Conservation (phyloP, 2,888 invertebrate genomes). For the Seladonia tumulorum region DNA sequence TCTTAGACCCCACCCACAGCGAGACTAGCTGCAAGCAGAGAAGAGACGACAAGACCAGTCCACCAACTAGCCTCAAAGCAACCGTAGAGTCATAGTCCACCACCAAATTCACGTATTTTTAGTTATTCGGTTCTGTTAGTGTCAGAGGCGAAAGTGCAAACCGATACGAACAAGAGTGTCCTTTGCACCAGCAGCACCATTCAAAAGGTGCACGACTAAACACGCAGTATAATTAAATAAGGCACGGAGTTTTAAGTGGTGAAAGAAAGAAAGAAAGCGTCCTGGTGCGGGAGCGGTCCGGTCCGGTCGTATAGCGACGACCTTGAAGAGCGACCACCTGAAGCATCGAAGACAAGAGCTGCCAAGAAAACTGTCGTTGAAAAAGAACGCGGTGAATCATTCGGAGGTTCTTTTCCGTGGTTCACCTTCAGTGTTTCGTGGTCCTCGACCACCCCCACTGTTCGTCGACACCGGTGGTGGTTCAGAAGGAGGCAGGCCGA, state of each 20-base stretch:
- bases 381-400: constrained; percentile 62
- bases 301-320: constrained; percentile 24
- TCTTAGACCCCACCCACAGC: too few species aligned
- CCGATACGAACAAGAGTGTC: too few species aligned
- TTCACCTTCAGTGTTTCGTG: constrained; percentile 43
- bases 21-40: too few species aligned
- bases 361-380: constrained; percentile 34
- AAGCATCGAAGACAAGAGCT: constrained; percentile 50
- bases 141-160: too few species aligned
- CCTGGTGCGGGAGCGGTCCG: background rate
- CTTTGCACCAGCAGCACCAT: too few species aligned
- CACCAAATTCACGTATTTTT: too few species aligned
- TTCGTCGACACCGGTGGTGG: constrained; percentile 16
- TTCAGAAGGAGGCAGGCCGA: constrained; percentile 44
- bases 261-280: background rate
- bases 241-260: background rate
- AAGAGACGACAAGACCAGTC: too few species aligned
- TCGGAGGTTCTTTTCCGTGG: constrained; percentile 55
- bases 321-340: constrained; percentile 68
- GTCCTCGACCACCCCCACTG: constrained; percentile 37
- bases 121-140: too few species aligned
- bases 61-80: too few species aligned
- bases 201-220: too few species aligned
- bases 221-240: too few species aligned
- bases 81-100: too few species aligned